These are phyloP conservation scores for Heteronetta atricapilla DNA, from an alignment of 2,113 vertebrate genomes.

Conservation along the genomic window DNA sequence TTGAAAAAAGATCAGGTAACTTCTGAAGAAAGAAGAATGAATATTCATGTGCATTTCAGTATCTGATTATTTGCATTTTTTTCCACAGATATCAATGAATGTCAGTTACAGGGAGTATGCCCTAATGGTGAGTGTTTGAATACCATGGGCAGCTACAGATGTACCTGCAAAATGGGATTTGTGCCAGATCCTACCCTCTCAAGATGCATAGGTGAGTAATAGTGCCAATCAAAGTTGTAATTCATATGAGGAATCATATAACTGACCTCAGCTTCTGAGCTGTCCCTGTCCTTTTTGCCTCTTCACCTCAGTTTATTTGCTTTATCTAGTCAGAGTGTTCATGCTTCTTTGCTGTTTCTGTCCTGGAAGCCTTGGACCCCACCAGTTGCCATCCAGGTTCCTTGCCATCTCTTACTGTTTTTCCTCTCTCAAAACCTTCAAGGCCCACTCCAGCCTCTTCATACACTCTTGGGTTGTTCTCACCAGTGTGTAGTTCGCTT, in stretches of 20 bases:
- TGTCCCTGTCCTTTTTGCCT: background rate
- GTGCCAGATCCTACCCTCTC: constrained; percentile 87
- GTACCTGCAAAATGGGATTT: constrained; percentile 90
- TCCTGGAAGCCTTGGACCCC: background rate
- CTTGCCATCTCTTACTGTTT: background rate
- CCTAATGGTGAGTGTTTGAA: constrained; percentile 95
- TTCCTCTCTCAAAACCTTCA: background rate
- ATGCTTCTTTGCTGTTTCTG: background rate
- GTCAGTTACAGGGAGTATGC: constrained; percentile 90
- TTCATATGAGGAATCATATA: background rate
- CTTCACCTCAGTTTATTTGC: background rate
- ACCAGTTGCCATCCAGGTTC: background rate
- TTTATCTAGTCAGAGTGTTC: background rate
- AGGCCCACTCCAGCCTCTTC: background rate
- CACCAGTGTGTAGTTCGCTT: background rate
- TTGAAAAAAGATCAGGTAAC: background rate
- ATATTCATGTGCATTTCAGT: background rate
- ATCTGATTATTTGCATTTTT: constrained; percentile 18
- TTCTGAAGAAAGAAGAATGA: background rate
- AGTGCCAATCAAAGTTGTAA: background rate
- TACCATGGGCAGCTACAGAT: constrained; percentile 93
- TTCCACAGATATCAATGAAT: constrained; percentile 92
- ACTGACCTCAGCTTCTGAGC: background rate
- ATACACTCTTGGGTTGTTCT: background rate
- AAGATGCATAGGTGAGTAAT: constrained; percentile 90